phyloP scores from a whole-genome alignment of 2,797 vertebrate species.

The Acipenser transmontanus region DNA sequence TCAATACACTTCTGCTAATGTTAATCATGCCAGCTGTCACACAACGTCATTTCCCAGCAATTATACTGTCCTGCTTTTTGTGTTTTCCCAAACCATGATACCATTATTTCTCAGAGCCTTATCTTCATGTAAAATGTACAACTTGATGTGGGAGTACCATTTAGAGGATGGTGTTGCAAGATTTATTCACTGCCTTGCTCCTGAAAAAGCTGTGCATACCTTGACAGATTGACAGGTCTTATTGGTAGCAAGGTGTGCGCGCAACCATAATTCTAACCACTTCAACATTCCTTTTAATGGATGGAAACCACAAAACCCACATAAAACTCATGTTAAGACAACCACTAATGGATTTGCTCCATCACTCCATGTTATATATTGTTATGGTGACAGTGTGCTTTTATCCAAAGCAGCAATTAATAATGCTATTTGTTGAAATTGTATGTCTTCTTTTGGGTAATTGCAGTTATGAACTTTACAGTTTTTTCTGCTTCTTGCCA shows the following conservation, averaged over 20 bases:
- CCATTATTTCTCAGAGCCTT: neutral
- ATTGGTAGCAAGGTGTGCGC: neutral
- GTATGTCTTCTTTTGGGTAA: neutral
- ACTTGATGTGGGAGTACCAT: neutral
- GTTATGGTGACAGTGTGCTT: neutral
- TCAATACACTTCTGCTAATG: neutral
- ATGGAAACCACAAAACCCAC: neutral
- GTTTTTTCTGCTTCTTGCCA: neutral
- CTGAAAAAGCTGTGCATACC: neutral
- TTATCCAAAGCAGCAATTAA: neutral
- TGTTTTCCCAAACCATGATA: neutral
- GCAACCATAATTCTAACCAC: constrained; percentile 2
- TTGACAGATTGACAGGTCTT: constrained; percentile 3
- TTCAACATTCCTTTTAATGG: neutral
- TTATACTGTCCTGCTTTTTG: neutral
- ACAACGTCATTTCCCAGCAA: neutral
- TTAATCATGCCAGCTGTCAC: constrained; percentile 1
- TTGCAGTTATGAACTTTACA: neutral
- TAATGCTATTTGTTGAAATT: neutral
- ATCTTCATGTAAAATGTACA: neutral
- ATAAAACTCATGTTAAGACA: neutral
- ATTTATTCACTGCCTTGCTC: neutral
- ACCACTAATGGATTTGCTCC: neutral
- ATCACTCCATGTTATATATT: constrained; percentile 5
- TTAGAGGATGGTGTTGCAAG: neutral